Percentiles rank a stretch among this genome's conserved stretches.
phyloP scores from a whole-genome alignment of 1,140 invertebrate species.

The Nixonia krombeini region DNA sequence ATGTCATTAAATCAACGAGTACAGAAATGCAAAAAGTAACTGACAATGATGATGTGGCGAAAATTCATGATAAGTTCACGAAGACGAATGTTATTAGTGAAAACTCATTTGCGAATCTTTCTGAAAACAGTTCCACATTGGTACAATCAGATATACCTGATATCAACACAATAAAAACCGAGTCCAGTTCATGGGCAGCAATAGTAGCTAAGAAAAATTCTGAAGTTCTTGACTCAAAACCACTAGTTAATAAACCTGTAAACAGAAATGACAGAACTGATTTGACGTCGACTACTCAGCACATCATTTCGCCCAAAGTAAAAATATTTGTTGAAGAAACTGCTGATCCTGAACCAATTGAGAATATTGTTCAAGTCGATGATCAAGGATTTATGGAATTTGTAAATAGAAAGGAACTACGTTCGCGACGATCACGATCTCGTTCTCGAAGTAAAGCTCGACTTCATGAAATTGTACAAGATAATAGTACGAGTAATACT shows the following conservation, averaged over 20 bases:
- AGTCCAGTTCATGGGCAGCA: background rate
- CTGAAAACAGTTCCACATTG: no score
- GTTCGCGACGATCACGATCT: constrained; percentile 66
- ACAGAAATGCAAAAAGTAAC: no score
- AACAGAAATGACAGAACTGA: constrained; percentile 9
- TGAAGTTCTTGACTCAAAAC: background rate
- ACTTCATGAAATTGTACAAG: constrained; percentile 15
- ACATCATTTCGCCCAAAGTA: constrained; percentile 59
- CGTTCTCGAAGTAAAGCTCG: constrained; percentile 60
- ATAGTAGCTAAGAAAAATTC: background rate
- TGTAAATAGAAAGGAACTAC: constrained; percentile 65
- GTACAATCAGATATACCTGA: no score
- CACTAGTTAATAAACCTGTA: background rate
- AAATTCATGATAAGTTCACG: background rate
- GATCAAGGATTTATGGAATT: constrained; percentile 72
- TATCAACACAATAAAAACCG: no score
- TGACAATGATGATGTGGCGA: background rate
- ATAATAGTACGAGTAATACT: constrained; percentile 18
- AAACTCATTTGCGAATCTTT: no score
- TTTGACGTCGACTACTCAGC: no score
- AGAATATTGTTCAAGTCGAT: constrained; percentile 65
- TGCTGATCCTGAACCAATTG: constrained; percentile 50
- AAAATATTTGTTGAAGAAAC: constrained; percentile 67
- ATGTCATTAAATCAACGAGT: no score
- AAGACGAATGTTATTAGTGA: background rate